Evolutionary conservation across 2,113 vertebrate species (phyloP).

Genomic region (Sterrhoptilus dennistouni): DNA sequence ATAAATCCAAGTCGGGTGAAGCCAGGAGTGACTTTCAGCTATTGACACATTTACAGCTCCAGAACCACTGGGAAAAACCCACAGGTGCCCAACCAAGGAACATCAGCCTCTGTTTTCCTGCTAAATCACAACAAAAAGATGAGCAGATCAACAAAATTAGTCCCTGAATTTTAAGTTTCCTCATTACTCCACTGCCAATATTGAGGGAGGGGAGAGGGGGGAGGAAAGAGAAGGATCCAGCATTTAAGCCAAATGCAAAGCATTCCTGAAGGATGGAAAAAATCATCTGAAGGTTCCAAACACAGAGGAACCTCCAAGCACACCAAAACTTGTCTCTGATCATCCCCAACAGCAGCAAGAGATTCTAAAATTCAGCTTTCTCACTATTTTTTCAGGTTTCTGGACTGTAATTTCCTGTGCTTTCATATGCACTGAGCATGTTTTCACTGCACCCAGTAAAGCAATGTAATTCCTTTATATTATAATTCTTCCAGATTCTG

Average conservation of each 20-base stretch:
- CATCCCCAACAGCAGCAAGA: background rate
- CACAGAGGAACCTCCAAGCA: background rate
- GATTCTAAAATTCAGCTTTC: background rate
- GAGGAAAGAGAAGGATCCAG: background rate
- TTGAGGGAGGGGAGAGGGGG: background rate
- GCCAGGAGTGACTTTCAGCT: background rate
- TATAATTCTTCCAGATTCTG: background rate
- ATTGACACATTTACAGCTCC: background rate
- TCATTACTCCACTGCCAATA: background rate
- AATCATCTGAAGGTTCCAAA: background rate
- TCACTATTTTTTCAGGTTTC: background rate
- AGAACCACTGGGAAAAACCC: background rate
- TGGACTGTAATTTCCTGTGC: background rate
- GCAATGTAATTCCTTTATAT: fast-evolving
- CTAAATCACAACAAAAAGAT: background rate
- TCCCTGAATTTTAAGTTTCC: background rate
- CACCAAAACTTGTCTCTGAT: background rate
- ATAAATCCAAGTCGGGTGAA: background rate
- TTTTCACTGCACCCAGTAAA: background rate
- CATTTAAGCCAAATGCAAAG: background rate
- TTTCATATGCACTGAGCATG: fast-evolving
- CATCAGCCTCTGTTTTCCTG: background rate
- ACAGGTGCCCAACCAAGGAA: background rate
- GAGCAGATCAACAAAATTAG: fast-evolving
- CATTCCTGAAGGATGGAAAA: background rate